Evolutionary conservation across 2,113 vertebrate species (phyloP).

Genomic region (Theristicus caerulescens): DNA sequence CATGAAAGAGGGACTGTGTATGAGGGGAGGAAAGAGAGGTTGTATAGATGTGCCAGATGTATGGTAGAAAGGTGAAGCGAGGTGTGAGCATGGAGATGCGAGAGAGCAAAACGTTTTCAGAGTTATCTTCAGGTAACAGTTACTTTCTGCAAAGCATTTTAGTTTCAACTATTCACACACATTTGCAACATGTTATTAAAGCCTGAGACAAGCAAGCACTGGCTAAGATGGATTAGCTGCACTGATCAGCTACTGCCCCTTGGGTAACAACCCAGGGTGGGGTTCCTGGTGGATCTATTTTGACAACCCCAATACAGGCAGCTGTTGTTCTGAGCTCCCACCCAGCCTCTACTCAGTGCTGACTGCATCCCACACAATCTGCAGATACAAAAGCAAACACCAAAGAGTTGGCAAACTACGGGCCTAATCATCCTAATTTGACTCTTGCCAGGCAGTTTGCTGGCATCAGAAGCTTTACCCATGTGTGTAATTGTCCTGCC

Average conservation of each 20-base stretch:
- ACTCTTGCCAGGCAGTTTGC: neutral
- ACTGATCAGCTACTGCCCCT: neutral
- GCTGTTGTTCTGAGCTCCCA: neutral
- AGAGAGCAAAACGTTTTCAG: slow-evolving; percentile 78
- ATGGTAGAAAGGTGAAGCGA: slow-evolving; percentile 75
- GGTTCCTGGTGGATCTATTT: neutral
- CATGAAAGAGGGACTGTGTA: slow-evolving; percentile 96
- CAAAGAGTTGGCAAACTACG: neutral
- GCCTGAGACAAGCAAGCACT: neutral
- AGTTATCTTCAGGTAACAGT: slow-evolving; percentile 28
- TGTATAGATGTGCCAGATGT: slow-evolving; percentile 74
- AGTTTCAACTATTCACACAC: slow-evolving; percentile 45
- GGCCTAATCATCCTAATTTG: neutral
- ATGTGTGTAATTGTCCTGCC: neutral
- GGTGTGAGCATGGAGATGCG: slow-evolving; percentile 76
- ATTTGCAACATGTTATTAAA: slow-evolving; percentile 16
- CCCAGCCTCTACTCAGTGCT: neutral
- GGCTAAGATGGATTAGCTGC: neutral
- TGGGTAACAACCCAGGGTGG: accelerated
- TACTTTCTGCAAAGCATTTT: slow-evolving; percentile 55
- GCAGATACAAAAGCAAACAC: neutral
- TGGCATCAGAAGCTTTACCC: neutral
- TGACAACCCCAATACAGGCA: neutral
- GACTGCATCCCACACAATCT: neutral
- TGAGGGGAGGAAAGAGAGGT: slow-evolving; percentile 76